Percentiles rank a stretch among this genome's conserved stretches.
Evolutionary conservation across 2,888 invertebrate species (phyloP).

Genomic region (Drosophila recens): DNA sequence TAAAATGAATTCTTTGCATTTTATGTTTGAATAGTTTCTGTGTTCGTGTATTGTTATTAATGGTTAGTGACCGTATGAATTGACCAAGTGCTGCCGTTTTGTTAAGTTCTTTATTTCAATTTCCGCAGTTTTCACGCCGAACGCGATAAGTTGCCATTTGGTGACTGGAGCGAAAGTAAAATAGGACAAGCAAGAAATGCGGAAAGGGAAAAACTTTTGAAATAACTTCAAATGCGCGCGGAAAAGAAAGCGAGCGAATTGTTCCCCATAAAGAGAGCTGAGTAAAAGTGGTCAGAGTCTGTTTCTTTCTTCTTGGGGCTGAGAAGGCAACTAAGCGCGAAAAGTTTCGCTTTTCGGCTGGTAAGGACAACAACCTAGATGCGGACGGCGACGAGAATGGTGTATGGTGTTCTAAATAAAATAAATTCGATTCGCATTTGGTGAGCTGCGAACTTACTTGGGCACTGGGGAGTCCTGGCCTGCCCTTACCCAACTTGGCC

Average conservation of each 20-base stretch:
- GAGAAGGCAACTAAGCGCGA: slow-evolving; percentile 72
- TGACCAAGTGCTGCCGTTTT: slow-evolving; percentile 36
- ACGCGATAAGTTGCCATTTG: slow-evolving; percentile 68
- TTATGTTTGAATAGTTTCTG: slow-evolving; percentile 43
- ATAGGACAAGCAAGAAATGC: slow-evolving; percentile 29
- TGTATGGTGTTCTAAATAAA: slow-evolving; percentile 67
- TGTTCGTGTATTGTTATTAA: slow-evolving; percentile 59
- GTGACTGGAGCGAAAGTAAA: slow-evolving; percentile 50
- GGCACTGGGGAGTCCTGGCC: slow-evolving; percentile 24
- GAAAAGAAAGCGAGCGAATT: slow-evolving; percentile 21
- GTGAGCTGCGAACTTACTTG: slow-evolving; percentile 35
- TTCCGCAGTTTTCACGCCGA: slow-evolving; percentile 62
- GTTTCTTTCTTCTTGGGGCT: slow-evolving; percentile 35
- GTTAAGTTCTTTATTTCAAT: slow-evolving; percentile 65
- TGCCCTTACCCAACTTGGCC: background rate
- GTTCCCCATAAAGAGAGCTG: slow-evolving; percentile 62
- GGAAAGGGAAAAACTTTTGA: slow-evolving; percentile 59
- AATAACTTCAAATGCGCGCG: slow-evolving; percentile 66
- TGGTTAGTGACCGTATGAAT: slow-evolving; percentile 40
- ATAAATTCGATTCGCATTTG: slow-evolving; percentile 80
- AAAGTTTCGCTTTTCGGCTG: slow-evolving; percentile 73
- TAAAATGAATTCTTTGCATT: slow-evolving; percentile 28
- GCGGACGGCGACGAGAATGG: slow-evolving; percentile 35
- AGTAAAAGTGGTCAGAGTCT: slow-evolving; percentile 41
- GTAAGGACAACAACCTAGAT: slow-evolving; percentile 37